Evolutionary conservation across 2,797 vertebrate species (phyloP).

Genomic region (Kryptopterus vitreolus): DNA sequence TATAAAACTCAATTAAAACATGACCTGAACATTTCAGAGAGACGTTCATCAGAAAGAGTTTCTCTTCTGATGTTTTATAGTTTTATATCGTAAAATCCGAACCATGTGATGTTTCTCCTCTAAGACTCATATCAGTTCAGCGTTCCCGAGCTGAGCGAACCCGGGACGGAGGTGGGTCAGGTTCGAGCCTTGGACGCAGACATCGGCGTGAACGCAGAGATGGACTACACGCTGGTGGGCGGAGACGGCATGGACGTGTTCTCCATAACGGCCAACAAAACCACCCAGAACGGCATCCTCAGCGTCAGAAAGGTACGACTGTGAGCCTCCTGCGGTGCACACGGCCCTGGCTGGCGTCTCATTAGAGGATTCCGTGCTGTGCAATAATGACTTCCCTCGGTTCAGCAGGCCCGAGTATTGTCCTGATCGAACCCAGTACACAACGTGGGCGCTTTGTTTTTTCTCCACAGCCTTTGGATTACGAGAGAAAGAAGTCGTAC

Average conservation of each 20-base stretch:
- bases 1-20: no score
- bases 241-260: slow-evolving; percentile 90
- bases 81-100: neutral
- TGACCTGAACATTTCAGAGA: no score
- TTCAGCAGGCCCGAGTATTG: neutral
- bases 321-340: neutral
- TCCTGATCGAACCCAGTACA: slow-evolving; percentile 7
- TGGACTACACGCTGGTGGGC: slow-evolving; percentile 84
- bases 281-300: slow-evolving; percentile 89
- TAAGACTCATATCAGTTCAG: slow-evolving; percentile 88
- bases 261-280: slow-evolving; percentile 81
- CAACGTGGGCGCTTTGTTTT: slow-evolving; percentile 34
- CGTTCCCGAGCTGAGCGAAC: slow-evolving; percentile 76
- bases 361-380: slow-evolving; percentile 30
- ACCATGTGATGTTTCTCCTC: slow-evolving; percentile 6
- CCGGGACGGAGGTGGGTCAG: slow-evolving; percentile 77
- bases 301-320: slow-evolving; percentile 85
- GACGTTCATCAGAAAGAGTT: no score
- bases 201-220: slow-evolving; percentile 84
- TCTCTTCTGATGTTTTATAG: neutral
- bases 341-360: slow-evolving; percentile 14
- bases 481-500: slow-evolving; percentile 86
- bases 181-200: slow-evolving; percentile 88
- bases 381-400: slow-evolving; percentile 36
- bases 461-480: slow-evolving; percentile 82